phyloP scores from a whole-genome alignment of 2,113 vertebrate genomes.

The Callaeas wilsoni region DNA sequence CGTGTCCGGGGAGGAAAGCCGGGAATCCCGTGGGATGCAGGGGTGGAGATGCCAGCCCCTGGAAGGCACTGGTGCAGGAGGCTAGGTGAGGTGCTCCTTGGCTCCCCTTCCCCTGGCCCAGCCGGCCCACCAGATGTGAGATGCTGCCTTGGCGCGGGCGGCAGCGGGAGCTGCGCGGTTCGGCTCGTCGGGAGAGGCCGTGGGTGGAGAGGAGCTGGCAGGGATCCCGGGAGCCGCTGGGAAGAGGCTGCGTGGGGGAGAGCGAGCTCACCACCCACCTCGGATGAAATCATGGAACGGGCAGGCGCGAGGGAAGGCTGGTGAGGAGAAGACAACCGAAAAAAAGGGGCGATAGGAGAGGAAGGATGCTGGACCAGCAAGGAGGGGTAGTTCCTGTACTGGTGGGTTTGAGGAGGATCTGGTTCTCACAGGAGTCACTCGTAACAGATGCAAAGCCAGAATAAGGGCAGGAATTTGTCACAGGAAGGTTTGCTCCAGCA shows the following conservation, averaged over 20 bases:
- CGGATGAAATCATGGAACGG: conserved; percentile 25
- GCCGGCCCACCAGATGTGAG: background rate
- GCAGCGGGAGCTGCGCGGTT: conserved; percentile 12
- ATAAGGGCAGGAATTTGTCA: background rate
- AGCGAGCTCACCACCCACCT: conserved; percentile 37
- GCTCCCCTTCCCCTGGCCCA: background rate
- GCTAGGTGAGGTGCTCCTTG: background rate
- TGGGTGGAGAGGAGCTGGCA: conserved; percentile 57
- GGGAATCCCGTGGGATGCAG: background rate
- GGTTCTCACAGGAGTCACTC: background rate
- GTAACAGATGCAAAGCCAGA: rapidly evolving
- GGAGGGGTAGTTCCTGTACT: background rate
- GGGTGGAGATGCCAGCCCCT: background rate
- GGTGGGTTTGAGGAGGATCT: background rate
- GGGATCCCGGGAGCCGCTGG: conserved; percentile 15
- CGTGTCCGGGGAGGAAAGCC: rapidly evolving
- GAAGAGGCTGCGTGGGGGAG: conserved; percentile 39
- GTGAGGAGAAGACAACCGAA: background rate
- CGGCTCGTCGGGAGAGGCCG: background rate
- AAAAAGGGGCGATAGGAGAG: background rate
- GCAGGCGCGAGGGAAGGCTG: background rate
- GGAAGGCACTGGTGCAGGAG: background rate
- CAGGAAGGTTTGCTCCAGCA: background rate
- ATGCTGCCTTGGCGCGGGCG: background rate
- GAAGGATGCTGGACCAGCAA: background rate